Evolutionary conservation across 1,140 invertebrate species (phyloP), one percentile per base, ranked within the genome.

Genomic region (Zophobas atratus): DNA sequence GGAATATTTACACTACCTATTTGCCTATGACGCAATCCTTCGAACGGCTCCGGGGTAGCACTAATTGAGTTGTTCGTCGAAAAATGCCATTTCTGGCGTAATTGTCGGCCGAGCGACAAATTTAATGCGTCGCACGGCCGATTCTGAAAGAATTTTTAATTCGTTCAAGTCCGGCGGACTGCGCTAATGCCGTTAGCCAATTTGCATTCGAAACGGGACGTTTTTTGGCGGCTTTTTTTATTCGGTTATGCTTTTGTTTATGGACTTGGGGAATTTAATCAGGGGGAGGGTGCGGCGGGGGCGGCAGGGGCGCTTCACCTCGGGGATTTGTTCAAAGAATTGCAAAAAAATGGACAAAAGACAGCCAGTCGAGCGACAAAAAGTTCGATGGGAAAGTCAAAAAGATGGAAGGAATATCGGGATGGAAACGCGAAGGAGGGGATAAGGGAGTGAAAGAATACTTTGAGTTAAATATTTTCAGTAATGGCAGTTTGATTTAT

Each of bases 61-160:
- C 48, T 76, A 8, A 48, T 75, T 36, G 35, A 39, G 35, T 70
- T 76, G 49, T 20, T 70, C 33, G 33, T 43, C 39, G 34, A 8
- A 20, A 67, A 48, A 53, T 70, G 33, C 60, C n/a, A 57, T 57
- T 57, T 57, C 35, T 67, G 39, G 2, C 60, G n/a, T 67, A 51
- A 51, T 51, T 51, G 49, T 51, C 49, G 51, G 43, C 39, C 38
- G 51, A 46, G 39, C 53, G 70, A 57, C 39, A 49, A 77, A 71
- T 77, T 74, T 63, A 60, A 77, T 74, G 48, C 70, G 51, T 38
- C 76, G 46, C 48, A 43, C 56, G 70, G 70, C 55, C 39, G 49
- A 67, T 43, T 60, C 76, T 74, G 51, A 78, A 71, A 76, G 77
- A 75, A 78, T 78, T 78, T 78, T 78, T 78, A 78, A 78, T 78